Base-by-base conservation (phyloP, 2,113 vertebrate species). In the Plotosus lineatus region DNA sequence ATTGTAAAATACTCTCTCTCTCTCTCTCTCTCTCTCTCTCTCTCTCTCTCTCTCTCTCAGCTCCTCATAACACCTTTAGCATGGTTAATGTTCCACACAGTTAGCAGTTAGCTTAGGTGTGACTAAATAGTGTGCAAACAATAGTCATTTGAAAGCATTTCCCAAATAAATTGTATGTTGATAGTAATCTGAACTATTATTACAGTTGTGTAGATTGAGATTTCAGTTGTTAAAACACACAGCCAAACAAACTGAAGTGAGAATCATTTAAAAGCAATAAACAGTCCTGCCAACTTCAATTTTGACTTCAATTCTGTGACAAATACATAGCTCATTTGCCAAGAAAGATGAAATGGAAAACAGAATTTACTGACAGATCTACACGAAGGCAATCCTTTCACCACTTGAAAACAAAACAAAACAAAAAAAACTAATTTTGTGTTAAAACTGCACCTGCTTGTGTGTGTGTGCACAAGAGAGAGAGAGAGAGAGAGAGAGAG, bases 291-390 rank as follows among this genome's bases (percentile, higher is more conserved):
- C 6, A 6, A 53, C 28, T 53, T 69, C 28, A 46, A 40, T 55
- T 48, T n/a, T 46, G 65, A 19, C 23, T 78, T 33, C n/a, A 28
- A 65, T 65, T 46, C 17, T 46, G 10, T 46, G 12, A 61, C 53
- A 53, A 56, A 11, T 56, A n/a, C 53, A 46, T 6, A 56, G 53
- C 11, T 1, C 23, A 58, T 12, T 58, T n/a, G 1, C 12, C 10
- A 36, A 63, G 21, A 63, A 26, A 78, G 78, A 88, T 46, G 68
- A 17, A 83, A 56, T 48, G 78, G 50, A 51, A n/a, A 63, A 42
- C 11, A 26, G 33, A 66, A 42, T 50, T 17, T 33, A 33, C n/a
- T 77, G 23, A 80, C 50, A 48, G 65, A 44, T 78, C 38, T 46
- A 81, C 53, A 53, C 5, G 15, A 51, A 7, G 51, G 4, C 4